A percentile compares a stretch with the other conserved stretches of the same genome.
These are phyloP conservation scores for Gymnorhina tibicen DNA, from an alignment of 2,113 vertebrate genomes.

Conservation along the genomic window DNA sequence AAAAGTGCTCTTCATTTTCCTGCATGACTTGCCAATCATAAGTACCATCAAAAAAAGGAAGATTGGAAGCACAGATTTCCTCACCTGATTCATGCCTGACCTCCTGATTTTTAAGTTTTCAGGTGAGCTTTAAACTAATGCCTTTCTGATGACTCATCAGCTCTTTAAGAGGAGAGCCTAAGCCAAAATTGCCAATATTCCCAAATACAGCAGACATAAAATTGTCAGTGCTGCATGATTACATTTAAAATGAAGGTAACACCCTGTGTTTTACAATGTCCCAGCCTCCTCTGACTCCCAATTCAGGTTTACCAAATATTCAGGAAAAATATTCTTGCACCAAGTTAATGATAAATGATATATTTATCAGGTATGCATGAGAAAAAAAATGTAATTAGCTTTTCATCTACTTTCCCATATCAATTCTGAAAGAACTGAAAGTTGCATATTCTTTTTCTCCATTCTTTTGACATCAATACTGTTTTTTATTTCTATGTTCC, in stretches of 20 bases:
- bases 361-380: neutral
- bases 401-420: neutral
- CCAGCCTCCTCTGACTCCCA: neutral
- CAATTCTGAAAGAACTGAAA: neutral
- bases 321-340: neutral
- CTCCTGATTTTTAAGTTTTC: neutral
- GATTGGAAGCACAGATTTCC: neutral
- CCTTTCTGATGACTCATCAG: neutral
- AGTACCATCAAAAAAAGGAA: neutral
- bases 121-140: neutral
- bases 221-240: neutral
- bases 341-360: neutral
- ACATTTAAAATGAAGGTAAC: neutral
- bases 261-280: neutral
- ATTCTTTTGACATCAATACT: neutral
- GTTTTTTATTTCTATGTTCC: neutral
- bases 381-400: neutral
- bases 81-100: neutral
- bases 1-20: neutral
- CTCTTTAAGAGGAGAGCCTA: neutral
- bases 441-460: neutral
- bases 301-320: rapidly evolving
- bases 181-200: neutral
- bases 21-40: neutral
- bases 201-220: neutral